Percentiles rank a stretch among this genome's conserved stretches.
phyloP scores from a whole-genome alignment of 2,113 vertebrate species.

The Pogonocichla stellata region DNA sequence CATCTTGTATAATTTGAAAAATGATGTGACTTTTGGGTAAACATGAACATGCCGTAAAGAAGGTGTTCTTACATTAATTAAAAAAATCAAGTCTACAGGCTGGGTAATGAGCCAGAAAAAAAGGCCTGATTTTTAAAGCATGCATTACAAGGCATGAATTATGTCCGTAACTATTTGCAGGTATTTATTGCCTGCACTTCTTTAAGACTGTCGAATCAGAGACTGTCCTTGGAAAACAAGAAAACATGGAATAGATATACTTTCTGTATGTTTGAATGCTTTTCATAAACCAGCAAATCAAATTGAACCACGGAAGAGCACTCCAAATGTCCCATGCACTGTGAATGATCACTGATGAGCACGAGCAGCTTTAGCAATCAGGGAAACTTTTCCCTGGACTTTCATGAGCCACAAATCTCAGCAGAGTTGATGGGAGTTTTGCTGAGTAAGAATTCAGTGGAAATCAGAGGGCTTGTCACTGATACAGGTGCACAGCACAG shows the following conservation, averaged over 20 bases:
- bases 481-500: not conserved
- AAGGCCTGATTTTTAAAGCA: slow-evolving; percentile 53
- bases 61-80: slow-evolving; percentile 68
- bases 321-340: not conserved
- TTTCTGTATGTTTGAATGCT: not conserved
- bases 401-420: not conserved
- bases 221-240: not conserved
- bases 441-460: not conserved
- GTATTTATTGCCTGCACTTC: not conserved
- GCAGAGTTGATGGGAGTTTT: not conserved
- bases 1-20: slow-evolving; percentile 72
- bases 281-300: not conserved
- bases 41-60: slow-evolving; percentile 60
- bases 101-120: slow-evolving; percentile 71
- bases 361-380: rapidly evolving
- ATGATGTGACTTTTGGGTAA: slow-evolving; percentile 69
- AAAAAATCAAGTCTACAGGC: slow-evolving; percentile 52
- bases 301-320: not conserved
- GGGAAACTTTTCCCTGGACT: not conserved
- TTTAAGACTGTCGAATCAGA: not conserved
- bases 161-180: slow-evolving; percentile 8
- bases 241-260: not conserved
- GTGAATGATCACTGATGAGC: not conserved
- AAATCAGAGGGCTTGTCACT: not conserved
- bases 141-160: slow-evolving; percentile 52